Conservation (phyloP, 2,888 invertebrate genomes). For the Hoplodrina blanda region DNA sequence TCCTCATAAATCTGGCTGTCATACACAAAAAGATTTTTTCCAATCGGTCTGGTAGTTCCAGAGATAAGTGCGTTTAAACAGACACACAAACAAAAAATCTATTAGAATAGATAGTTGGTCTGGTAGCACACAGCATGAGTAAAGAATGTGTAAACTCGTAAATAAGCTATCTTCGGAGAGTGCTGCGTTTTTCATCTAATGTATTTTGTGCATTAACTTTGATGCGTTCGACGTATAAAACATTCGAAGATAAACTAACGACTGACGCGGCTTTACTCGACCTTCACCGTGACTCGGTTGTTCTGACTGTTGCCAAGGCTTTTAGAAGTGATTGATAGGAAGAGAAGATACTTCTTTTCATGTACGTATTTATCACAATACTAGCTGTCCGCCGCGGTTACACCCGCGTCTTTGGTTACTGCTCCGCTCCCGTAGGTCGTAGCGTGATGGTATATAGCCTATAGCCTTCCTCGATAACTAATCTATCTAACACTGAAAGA, state of each 20-base stretch:
- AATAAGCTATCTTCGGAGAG: slow-evolving; percentile 7
- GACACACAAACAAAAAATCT: no score
- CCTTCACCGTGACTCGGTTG: slow-evolving; percentile 13
- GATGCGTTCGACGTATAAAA: slow-evolving; percentile 33
- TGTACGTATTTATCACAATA: neutral
- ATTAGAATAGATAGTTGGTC: neutral
- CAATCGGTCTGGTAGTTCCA: no score
- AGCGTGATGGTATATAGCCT: no score
- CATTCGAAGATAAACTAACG: slow-evolving; percentile 6
- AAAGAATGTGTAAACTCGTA: slow-evolving; percentile 21
- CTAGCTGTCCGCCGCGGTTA: no score
- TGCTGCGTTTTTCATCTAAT: slow-evolving; percentile 31
- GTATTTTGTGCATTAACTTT: slow-evolving; percentile 39
- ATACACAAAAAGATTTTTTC: no score
- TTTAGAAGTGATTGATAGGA: neutral
- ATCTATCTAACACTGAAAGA: no score
- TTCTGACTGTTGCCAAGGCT: slow-evolving; percentile 18
- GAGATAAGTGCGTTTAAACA: no score
- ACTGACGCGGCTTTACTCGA: slow-evolving; percentile 7
- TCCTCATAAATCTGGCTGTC: no score
- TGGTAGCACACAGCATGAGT: neutral
- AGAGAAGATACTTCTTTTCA: neutral
- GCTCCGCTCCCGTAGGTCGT: no score
- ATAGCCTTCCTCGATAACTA: no score
- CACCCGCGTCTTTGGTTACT: no score